phyloP scores from a whole-genome alignment of 2,797 vertebrate species.

The Cetoscarus ocellatus region DNA sequence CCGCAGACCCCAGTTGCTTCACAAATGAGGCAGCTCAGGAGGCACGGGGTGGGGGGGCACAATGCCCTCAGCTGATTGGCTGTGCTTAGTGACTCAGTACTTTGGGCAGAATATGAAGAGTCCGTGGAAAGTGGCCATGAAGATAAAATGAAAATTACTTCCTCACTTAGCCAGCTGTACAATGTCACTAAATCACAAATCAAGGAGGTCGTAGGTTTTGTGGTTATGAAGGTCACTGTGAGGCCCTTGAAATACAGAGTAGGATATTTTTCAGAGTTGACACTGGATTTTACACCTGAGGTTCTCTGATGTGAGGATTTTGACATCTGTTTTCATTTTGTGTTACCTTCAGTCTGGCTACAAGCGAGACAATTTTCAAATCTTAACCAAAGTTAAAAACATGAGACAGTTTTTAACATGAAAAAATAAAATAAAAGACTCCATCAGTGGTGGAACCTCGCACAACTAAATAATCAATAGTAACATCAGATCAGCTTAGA shows the following conservation, averaged over 20 bases:
- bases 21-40: constrained; percentile 38
- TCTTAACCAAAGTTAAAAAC: too few relatives aligned
- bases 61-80: constrained; percentile 63
- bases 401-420: too few relatives aligned
- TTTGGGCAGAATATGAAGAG: constrained; percentile 38
- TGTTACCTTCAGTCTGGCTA: constrained; percentile 5
- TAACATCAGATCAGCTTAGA: too few relatives aligned
- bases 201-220: constrained; percentile 25
- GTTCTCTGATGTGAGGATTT: not conserved
- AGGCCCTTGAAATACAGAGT: not conserved
- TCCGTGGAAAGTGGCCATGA: constrained; percentile 43
- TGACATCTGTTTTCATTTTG: not conserved
- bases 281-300: constrained; percentile 10
- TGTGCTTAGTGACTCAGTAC: constrained; percentile 51
- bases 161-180: constrained; percentile 55
- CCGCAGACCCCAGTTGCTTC: constrained; percentile 40
- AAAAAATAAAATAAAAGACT: too few relatives aligned
- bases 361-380: too few relatives aligned
- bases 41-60: constrained; percentile 36
- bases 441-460: too few relatives aligned
- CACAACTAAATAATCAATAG: too few relatives aligned
- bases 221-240: constrained; percentile 35
- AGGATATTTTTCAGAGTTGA: not conserved
- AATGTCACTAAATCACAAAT: constrained; percentile 39
- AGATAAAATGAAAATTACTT: constrained; percentile 61